phyloP scores from a whole-genome alignment of 2,113 vertebrate species.

The Anguilla japonica region DNA sequence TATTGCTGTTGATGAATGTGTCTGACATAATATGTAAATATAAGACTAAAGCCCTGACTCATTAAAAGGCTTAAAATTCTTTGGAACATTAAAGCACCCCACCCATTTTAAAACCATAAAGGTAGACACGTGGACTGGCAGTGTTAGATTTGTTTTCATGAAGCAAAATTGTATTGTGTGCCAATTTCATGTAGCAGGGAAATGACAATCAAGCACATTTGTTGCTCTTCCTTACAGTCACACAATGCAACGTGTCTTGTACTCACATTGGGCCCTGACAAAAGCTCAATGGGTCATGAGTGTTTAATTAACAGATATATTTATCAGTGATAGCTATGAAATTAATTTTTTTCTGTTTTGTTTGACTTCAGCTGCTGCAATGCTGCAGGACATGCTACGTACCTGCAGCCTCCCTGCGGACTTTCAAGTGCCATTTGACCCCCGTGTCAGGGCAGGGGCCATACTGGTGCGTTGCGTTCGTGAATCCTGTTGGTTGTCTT shows the following conservation, averaged over 20 bases:
- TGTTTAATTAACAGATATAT: not conserved
- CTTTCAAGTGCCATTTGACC: constrained; percentile 74
- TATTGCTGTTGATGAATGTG: not conserved
- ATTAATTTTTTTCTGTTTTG: not conserved
- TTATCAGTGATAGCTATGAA: not conserved
- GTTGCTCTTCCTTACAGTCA: not conserved
- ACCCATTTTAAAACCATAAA: not conserved
- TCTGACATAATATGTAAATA: not conserved
- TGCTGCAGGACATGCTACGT: constrained; percentile 64
- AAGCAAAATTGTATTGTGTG: not conserved
- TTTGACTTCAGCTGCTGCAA: constrained; percentile 51
- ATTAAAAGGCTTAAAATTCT: not conserved
- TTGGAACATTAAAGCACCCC: not conserved
- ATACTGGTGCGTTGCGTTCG: constrained; percentile 60
- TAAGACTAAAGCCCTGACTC: not conserved
- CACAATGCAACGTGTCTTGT: not conserved
- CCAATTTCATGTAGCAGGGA: not conserved
- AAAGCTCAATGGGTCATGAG: not conserved
- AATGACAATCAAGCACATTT: not conserved
- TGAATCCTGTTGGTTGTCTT: not conserved
- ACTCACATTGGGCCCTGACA: not conserved
- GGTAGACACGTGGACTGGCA: not conserved
- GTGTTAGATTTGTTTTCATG: not conserved
- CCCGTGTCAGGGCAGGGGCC: constrained; percentile 62
- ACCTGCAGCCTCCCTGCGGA: constrained; percentile 58